These are phyloP conservation scores for Pemphigus obesinymphae DNA, from an alignment of 1,140 invertebrate genomes.

Conservation along the genomic window DNA sequence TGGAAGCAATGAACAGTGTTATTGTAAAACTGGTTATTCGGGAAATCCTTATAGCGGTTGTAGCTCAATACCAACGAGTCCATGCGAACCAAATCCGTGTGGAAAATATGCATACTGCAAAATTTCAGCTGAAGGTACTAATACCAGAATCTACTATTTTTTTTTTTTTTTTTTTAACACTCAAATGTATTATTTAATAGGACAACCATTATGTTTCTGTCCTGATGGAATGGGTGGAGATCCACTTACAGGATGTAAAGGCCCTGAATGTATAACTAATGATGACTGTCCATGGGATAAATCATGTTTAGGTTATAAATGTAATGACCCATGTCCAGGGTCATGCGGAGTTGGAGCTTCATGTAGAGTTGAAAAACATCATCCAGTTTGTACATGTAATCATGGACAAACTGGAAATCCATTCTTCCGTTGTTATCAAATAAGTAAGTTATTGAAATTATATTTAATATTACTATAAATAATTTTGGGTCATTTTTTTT, in stretches of 20 bases:
- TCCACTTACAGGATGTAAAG: conserved; percentile 69
- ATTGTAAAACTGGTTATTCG: conserved; percentile 66
- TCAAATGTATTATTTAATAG: conserved; percentile 36
- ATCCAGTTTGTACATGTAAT: conserved; percentile 71
- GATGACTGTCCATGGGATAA: conserved; percentile 65
- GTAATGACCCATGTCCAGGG: conserved; percentile 73
- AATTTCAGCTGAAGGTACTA: conserved; percentile 55
- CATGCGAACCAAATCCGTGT: conserved; percentile 72
- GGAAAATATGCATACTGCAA: conserved; percentile 69
- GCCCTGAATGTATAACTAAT: conserved; percentile 71
- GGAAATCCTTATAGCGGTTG: conserved; percentile 73
- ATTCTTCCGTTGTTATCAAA: conserved; percentile 62
- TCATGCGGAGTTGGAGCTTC: conserved; percentile 69
- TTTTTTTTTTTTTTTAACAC: not conserved
- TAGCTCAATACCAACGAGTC: conserved; percentile 58
- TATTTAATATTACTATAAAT: not conserved
- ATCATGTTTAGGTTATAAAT: conserved; percentile 72
- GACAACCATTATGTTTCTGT: conserved; percentile 69
- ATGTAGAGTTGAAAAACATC: conserved; percentile 67
- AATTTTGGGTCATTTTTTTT: not conserved
- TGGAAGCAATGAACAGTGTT: conserved; percentile 69
- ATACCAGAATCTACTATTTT: not conserved
- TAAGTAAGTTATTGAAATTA: conserved; percentile 44
- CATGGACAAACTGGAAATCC: conserved; percentile 68
- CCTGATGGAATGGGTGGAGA: conserved; percentile 70